Percentiles rank a stretch among this genome's conserved stretches.
Evolutionary conservation across 2,888 invertebrate genomes (phyloP).

Genomic region (Leptothorax acervorum): DNA sequence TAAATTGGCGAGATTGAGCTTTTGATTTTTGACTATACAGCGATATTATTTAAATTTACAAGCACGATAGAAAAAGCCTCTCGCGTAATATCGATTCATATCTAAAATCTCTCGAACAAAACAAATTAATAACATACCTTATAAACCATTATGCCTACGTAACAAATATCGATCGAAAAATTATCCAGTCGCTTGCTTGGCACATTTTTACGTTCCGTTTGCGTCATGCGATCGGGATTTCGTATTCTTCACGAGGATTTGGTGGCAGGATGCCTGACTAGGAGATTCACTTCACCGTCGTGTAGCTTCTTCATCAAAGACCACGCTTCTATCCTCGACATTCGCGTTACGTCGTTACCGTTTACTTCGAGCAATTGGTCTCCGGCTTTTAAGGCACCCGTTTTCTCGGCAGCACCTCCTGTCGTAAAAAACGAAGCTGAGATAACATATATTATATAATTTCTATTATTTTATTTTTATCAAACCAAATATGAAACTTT

Average conservation of each 20-base stretch:
- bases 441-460: neutral
- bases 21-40: slow-evolving; percentile 4
- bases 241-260: slow-evolving; percentile 83
- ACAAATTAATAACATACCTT: slow-evolving; percentile 15
- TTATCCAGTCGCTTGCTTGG: slow-evolving; percentile 39
- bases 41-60: slow-evolving; percentile 15
- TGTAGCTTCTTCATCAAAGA: slow-evolving; percentile 95
- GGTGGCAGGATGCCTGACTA: slow-evolving; percentile 86
- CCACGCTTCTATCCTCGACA: slow-evolving; percentile 98
- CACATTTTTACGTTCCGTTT: slow-evolving; percentile 34
- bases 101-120: slow-evolving; percentile 24
- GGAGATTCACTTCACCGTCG: slow-evolving; percentile 92
- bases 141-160: slow-evolving; percentile 26
- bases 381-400: slow-evolving; percentile 93
- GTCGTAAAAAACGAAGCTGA: slow-evolving; percentile 7
- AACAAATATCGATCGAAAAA: slow-evolving; percentile 36
- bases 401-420: slow-evolving; percentile 97
- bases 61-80: neutral
- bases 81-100: neutral
- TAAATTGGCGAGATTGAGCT: neutral
- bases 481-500: neutral
- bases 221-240: slow-evolving; percentile 61
- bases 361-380: slow-evolving; percentile 96
- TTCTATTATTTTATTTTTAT: neutral
- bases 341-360: slow-evolving; percentile 91